Evolutionary conservation across 2,888 invertebrate genomes (phyloP), one percentile per base, ranked within the genome.

Genomic region (Andrena bicolor): DNA sequence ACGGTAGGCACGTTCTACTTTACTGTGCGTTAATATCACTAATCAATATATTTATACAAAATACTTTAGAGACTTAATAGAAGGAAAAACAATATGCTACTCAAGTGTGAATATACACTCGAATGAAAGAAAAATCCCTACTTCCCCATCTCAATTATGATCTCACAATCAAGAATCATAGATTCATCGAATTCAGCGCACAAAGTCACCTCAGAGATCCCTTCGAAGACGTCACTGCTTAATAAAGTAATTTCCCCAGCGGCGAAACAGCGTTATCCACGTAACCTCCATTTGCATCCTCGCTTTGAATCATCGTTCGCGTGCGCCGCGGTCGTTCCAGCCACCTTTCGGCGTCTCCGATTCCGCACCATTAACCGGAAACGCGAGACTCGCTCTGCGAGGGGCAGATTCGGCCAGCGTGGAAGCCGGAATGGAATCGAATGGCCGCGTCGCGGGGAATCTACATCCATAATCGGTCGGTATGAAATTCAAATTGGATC

Each of bases 401-500:
- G 26, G 23, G 23, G 23, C 48, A 20, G 41, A 49, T 65, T 20
- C 77, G 48, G 41, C 16, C 56, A 5, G 23, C 2, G 8, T 10
- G 26, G 75, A 41, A 41, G 41, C 41, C 41, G 16, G 41, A 65
- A 68, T 60, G 30, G 68, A 72, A 76, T 80, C 81, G 82, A 74
- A 68, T 64, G 23, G 58, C 26, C 63, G 41, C 56, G 69, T 13
- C 32, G 61, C 49, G 32, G 49, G 32, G 41, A 77, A 78, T 83
- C 77, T 83, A 64, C 83, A 78, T 83, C 74, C 58, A 61, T 82
- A 78, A 83, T 83, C 81, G 83, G 56, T 20, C 77, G 73, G 82
- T 83, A 83, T 83, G 83, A 83, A 83, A 83, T 81, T 83, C 83
- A 83, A 74, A 83, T 81, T 68, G 72, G 74, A 81, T 74, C 82